Evolutionary conservation across 2,888 invertebrate species (phyloP), one percentile per base, ranked within the genome.

Genomic region (Cryptus armator): DNA sequence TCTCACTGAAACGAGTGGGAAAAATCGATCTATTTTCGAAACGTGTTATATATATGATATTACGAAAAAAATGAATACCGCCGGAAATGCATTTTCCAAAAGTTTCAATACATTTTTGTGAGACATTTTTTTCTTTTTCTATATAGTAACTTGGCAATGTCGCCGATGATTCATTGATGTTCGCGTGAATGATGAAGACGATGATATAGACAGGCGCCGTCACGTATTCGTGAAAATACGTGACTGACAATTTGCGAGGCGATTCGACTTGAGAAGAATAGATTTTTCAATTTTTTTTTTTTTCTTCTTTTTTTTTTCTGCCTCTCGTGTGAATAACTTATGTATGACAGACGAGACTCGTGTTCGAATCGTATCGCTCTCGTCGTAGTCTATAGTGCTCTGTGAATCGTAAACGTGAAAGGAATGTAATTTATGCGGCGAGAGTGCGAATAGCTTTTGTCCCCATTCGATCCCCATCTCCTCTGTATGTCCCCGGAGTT

Each of bases 371-470:
- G 83, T 78, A 75, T 82, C 83, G 80, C 59, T 70, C 70, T 78
- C 77, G 76, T 71, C 70, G 72, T 75, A 5, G 29, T 10, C 53
- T 56, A 53, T 68, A 79, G 83, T 81, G 77, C 77, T 78, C 71
- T 67, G 74, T 81, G 76, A 85, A 86, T 86, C 82, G 81, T 56
- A 77, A 82, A 88, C 83, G 84, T 86, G 87, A 86, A 84, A 85
- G 85, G 87, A 87, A 81, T 78, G 86, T 88, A 87, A 87, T 87
- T 87, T 87, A 87, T 86, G 87, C 86, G 76, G 56, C 81, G 79
- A 75, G 82, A 84, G 72, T 83, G 85, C 82, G 79, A 86, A 82
- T 72, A 68, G 79, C 76, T 86, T 84, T 88, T 88, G 86, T 86
- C 81, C 79, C 70, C 37, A 9, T 37, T 37, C 37, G 75, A 78